phyloP scores from a whole-genome alignment of 1,140 invertebrate genomes.

The Pseudomyrmex flavicornis region DNA sequence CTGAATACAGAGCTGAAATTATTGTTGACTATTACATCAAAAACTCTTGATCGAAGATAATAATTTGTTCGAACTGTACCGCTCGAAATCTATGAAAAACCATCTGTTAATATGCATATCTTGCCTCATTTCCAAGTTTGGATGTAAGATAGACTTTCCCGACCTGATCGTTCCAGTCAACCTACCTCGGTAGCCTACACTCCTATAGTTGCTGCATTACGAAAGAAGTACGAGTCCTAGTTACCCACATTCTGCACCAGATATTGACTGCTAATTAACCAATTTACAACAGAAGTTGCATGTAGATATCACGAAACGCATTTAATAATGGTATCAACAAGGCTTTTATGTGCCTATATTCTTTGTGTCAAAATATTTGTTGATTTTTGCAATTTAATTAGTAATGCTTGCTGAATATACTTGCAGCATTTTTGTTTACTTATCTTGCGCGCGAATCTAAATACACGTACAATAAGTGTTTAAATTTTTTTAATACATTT shows the following conservation, averaged over 20 bases:
- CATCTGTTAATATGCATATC: slow-evolving; percentile 3
- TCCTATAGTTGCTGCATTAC: slow-evolving; percentile 57
- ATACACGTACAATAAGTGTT: no score
- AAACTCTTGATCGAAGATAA: background rate
- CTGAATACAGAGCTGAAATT: no score
- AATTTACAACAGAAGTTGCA: slow-evolving; percentile 52
- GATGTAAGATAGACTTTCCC: slow-evolving; percentile 75
- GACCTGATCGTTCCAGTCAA: slow-evolving; percentile 68
- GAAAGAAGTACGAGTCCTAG: slow-evolving; percentile 76
- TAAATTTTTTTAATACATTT: no score
- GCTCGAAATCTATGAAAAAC: slow-evolving; percentile 5
- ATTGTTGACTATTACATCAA: no score
- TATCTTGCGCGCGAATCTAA: no score
- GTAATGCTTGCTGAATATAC: no score
- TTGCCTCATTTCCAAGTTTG: slow-evolving; percentile 69
- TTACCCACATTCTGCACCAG: slow-evolving; percentile 76
- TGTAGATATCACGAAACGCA: background rate
- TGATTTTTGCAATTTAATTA: no score
- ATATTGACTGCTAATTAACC: slow-evolving; percentile 71
- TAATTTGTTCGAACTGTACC: background rate
- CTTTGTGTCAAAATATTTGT: no score
- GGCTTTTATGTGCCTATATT: no score
- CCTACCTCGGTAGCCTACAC: slow-evolving; percentile 69
- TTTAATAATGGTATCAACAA: no score
- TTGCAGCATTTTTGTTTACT: no score